Evolutionary conservation across 2,888 invertebrate species (phyloP), one percentile per base, ranked within the genome.

Genomic region (Aethes cnicana): DNA sequence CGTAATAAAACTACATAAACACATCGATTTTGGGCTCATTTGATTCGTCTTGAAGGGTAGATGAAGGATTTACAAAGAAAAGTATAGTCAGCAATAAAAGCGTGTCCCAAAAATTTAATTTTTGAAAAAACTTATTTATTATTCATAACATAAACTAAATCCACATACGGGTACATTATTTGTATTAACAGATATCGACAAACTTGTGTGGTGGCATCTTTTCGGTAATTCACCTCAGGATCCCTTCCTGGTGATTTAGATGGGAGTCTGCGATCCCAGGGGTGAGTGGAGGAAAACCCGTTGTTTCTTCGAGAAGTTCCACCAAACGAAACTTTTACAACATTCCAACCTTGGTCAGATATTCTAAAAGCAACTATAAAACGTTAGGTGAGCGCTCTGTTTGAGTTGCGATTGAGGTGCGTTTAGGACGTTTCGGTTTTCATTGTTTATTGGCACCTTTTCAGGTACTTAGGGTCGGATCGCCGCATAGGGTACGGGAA

Each of bases 401-500:
- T 63, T 71, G 12, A 18, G 16, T 23, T 47, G 25, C 6, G 1
- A 8, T n/a, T 8, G 7, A 16, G n/a, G 37, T 66, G 56, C 41
- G 33, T 26, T 62, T 79, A 65, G 4, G 70, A 47, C 70, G 43
- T 70, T 70, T 61, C 53, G 57, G 33, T 30, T 37, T 50, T 57
- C 60, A 56, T 66, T 76, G 66, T 77, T 79, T 82, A 83, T 84
- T 83, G 83, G 82, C 85, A 86, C 85, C 84, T 85, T 84, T 82
- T 83, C 84, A 81, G 81, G 82, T 84, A 84, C 81, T 84, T 84
- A 82, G 75, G 77, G 78, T 70, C 63, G 80, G 76, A 83, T 79
- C 74, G 73, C 69, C 68, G 74, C 69, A 73, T 70, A 73, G 74
- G 78, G 74, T 74, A 70, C 64, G 69, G 64, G 67, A 69, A 74